phyloP scores from a whole-genome alignment of 1,140 invertebrate species.

The Formica selysi region DNA sequence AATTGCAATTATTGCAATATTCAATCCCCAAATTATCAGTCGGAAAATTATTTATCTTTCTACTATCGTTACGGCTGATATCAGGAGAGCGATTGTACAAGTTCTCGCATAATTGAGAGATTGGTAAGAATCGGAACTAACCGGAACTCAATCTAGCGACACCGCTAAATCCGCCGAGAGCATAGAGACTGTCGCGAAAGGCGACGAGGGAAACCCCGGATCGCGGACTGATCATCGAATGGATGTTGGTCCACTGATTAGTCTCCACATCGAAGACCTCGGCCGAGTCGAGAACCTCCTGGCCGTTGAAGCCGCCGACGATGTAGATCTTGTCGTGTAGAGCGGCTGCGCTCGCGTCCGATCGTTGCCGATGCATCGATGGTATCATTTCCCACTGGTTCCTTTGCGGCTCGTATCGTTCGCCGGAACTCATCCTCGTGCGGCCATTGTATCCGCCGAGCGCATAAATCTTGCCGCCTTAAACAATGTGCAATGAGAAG shows the following conservation, averaged over 20 bases:
- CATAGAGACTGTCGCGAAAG: constrained; percentile 90
- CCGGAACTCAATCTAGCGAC: constrained; percentile 86
- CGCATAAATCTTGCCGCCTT: constrained; percentile 92
- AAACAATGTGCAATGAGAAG: constrained; percentile 8
- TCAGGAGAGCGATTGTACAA: background rate
- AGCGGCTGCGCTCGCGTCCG: constrained; percentile 90
- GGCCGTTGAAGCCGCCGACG: constrained; percentile 92
- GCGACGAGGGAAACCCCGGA: constrained; percentile 92
- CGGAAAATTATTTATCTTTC: background rate
- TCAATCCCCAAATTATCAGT: background rate
- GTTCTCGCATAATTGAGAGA: background rate
- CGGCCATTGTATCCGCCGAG: constrained; percentile 96
- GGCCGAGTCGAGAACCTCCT: constrained; percentile 88
- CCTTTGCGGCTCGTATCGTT: constrained; percentile 90
- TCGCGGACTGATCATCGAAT: constrained; percentile 91
- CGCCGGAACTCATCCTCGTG: constrained; percentile 91
- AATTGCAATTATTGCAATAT: background rate
- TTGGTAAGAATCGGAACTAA: constrained; percentile 13
- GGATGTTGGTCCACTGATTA: constrained; percentile 91
- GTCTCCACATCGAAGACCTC: constrained; percentile 89
- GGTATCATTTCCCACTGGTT: constrained; percentile 94
- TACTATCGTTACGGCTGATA: no score
- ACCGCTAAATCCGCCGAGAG: constrained; percentile 92
- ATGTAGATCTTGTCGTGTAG: constrained; percentile 88
- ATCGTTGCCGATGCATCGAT: constrained; percentile 92